Base-by-base conservation (phyloP, 2,113 vertebrate genomes). In the Colossoma macropomum region DNA sequence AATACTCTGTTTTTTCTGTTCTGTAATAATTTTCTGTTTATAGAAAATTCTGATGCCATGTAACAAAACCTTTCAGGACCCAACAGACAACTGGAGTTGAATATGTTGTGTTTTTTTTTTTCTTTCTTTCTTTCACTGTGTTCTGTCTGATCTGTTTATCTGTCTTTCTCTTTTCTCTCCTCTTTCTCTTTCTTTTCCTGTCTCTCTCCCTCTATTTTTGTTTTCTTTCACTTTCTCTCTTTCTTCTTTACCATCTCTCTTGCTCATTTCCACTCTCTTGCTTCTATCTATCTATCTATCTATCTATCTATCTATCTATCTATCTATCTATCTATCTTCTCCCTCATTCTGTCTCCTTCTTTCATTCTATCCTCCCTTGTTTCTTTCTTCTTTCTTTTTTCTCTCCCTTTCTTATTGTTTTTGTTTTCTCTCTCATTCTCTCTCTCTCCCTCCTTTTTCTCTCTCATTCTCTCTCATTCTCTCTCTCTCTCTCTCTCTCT, bases 81-180 rank as follows among this genome's bases (percentile, higher is more conserved):
- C 68, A 82, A 30, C 30, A 56, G 66, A 81, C 56, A 85, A 50
- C 28, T 70, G 38, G 25, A 63, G 48, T 52, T 73, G 45, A 73
- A 65, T 78, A 41, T 25, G n/a, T n/a, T n/a, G n/a, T n/a, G n/a
- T n/a, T n/a, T n/a, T n/a, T n/a, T n/a, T 8, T 62, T 69, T 69
- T 69, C 41, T n/a, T 41, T n/a, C 54, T 73, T 27, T 81, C 72
- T 52, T 69, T 8, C 34, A 77, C n/a, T 56, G 45, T 28, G 76
- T 12, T 68, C 27, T 73, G 30, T 52, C 34, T 28, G 28, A 16
- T 69, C 62, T 34, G 17, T 68, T 50, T 71, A 4, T 13, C 23
- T 62, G 23, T 56, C 70, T 75, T 27, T 66, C 10, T 45, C 41
- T 45, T 10, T 4, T n/a, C n/a, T n/a, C 15, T n/a, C 15, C 9